These are phyloP conservation scores for Volucella bombylans DNA, from an alignment of 2,888 invertebrate species.

Conservation along the genomic window DNA sequence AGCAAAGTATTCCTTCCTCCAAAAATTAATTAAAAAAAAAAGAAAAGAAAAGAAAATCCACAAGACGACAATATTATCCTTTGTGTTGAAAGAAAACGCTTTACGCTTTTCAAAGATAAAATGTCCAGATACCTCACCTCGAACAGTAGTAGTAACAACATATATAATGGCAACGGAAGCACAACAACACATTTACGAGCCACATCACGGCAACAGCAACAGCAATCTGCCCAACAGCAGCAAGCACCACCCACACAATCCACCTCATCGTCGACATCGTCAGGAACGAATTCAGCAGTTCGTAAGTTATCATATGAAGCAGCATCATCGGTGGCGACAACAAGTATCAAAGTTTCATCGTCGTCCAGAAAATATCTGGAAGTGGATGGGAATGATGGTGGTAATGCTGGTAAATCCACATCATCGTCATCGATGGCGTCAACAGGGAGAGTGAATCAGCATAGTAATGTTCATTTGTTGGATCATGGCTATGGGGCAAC, in stretches of 20 bases:
- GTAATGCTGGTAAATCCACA: conserved; percentile 46
- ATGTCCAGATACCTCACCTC: conserved; percentile 72
- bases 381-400: conserved; percentile 40
- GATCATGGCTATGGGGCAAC: conserved; percentile 95
- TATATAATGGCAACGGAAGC: conserved; percentile 74
- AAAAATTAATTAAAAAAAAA: not conserved
- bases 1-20: conserved; percentile 7
- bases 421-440: conserved; percentile 49
- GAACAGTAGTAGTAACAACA: conserved; percentile 69
- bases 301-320: conserved; percentile 74
- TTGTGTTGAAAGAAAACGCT: conserved; percentile 39
- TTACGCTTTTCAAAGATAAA: conserved; percentile 53
- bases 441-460: conserved; percentile 83
- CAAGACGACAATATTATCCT: conserved; percentile 56
- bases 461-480: conserved; percentile 85
- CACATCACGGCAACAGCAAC: conserved; percentile 71
- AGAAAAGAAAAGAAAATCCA: conserved; percentile 4
- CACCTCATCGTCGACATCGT: conserved; percentile 75
- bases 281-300: conserved; percentile 69
- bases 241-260: conserved; percentile 58
- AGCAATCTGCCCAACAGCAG: conserved; percentile 41
- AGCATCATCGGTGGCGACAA: conserved; percentile 35
- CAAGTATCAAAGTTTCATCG: conserved; percentile 51
- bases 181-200: conserved; percentile 73
- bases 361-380: conserved; percentile 66